A percentile compares a stretch with the other conserved stretches of the same genome.
phyloP scores from a whole-genome alignment of 2,888 invertebrate species.

The Leistus spinibarbis region DNA sequence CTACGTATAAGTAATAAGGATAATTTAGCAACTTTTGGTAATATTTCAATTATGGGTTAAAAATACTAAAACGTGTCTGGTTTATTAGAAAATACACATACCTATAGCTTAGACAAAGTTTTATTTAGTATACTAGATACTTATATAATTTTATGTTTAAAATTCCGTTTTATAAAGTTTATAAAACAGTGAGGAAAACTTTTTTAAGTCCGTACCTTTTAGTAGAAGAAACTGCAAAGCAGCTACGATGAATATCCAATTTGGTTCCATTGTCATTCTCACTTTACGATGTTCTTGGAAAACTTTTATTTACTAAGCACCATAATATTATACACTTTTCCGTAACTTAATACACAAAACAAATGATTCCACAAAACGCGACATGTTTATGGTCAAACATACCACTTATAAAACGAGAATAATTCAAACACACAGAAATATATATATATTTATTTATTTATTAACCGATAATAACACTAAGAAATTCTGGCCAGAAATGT shows the following conservation, averaged over 20 bases:
- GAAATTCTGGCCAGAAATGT: no score
- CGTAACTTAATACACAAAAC: background rate
- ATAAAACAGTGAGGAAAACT: background rate
- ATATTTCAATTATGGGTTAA: no score
- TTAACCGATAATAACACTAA: no score
- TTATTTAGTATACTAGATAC: no score
- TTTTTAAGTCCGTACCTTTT: background rate
- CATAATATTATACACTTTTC: background rate
- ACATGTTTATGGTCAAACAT: background rate
- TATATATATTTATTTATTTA: background rate
- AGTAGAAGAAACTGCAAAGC: conserved; percentile 1
- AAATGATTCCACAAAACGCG: background rate
- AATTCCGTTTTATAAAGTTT: background rate
- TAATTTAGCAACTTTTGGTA: no score
- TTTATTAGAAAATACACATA: no score
- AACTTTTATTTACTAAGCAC: background rate
- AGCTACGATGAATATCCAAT: background rate
- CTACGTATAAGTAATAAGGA: no score
- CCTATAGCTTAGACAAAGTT: no score
- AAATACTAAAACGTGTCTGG: no score
- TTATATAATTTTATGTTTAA: no score
- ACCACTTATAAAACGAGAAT: background rate
- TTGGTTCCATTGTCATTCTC: background rate
- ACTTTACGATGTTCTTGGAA: background rate
- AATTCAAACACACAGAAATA: background rate